These are phyloP conservation scores for Struthio camelus DNA, from an alignment of 2,113 vertebrate species.

Conservation along the genomic window DNA sequence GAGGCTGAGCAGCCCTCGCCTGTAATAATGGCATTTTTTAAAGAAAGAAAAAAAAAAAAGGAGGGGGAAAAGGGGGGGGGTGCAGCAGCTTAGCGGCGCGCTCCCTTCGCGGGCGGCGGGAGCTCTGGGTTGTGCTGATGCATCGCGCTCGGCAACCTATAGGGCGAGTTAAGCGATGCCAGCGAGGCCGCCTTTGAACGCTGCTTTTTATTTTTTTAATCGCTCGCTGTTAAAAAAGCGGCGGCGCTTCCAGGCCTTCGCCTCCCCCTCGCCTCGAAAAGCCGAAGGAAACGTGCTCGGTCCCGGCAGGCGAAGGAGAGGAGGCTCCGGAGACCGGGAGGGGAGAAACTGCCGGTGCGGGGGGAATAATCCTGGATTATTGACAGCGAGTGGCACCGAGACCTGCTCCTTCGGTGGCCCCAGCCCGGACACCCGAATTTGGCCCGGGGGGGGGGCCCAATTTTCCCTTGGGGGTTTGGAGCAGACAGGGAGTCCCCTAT, in stretches of 20 bases:
- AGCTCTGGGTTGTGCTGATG: neutral
- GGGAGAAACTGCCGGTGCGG: neutral
- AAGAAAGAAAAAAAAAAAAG: neutral
- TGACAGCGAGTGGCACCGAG: neutral
- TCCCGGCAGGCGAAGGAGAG: neutral
- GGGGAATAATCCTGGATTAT: neutral
- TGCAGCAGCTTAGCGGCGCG: accelerated
- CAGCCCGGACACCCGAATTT: neutral
- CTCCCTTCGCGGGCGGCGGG: neutral
- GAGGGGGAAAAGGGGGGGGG: neutral
- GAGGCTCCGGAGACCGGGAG: neutral
- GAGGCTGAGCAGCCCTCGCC: neutral
- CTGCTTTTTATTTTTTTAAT: neutral
- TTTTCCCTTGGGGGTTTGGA: too few species aligned
- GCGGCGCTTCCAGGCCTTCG: neutral
- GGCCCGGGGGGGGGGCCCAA: too few species aligned
- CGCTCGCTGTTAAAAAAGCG: neutral
- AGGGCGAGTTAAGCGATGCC: neutral
- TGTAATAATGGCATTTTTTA: neutral
- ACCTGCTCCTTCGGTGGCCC: neutral
- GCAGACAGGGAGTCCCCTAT: too few species aligned
- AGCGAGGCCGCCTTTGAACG: neutral
- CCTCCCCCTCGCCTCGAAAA: neutral
- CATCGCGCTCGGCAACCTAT: neutral
- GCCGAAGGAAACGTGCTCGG: neutral